Base-by-base conservation (phyloP, 2,888 invertebrate genomes). In the Zele albiditarsus region DNA sequence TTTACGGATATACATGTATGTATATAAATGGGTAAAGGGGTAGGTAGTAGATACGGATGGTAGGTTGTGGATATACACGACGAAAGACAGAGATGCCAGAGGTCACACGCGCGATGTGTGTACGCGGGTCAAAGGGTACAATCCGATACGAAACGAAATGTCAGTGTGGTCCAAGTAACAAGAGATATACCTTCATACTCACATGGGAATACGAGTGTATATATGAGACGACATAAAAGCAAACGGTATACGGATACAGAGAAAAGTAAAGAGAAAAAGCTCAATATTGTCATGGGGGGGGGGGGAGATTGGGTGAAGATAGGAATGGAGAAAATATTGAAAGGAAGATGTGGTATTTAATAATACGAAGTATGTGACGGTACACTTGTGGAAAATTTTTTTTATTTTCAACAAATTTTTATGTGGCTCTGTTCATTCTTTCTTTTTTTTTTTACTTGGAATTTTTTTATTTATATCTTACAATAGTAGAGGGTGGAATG, bases 101-200 rank as follows among this genome's bases (percentile, higher is more conserved):
- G 57, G 73, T 73, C 66, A 73, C 20, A 20, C 20, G 53, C 67
- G 57, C 42, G 20, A 49, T 67, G 63, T 73, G 73, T 67, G 20
- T 27, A 58, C 20, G 20, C 20, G 68, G 58, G 67, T 73, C 73
- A 73, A 58, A 73, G 66, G 58, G 58, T 67, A 73, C 38, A 65
- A 72, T 57, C 66, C 58, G 66, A 73, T 73, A 73, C 58, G 58
- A 66, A 33, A 23, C 31, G 53, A 38, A 73, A 25, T 20, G 57
- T 27, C 28, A 10, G 23, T 28, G 53, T 38, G 38, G 33, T 73
- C 66, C 57, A 42, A 58, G 58, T 58, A 58, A 66, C 38, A 57
- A 66, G 58, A 66, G 57, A 58, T 58, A 67, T 57, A 3, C 14
- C 33, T 33, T 27, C 28, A 38, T 42, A 60, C 5, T 28, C 68